These are phyloP conservation scores for Lichenostomus cassidix DNA, from an alignment of 2,113 vertebrate genomes.

Conservation along the genomic window DNA sequence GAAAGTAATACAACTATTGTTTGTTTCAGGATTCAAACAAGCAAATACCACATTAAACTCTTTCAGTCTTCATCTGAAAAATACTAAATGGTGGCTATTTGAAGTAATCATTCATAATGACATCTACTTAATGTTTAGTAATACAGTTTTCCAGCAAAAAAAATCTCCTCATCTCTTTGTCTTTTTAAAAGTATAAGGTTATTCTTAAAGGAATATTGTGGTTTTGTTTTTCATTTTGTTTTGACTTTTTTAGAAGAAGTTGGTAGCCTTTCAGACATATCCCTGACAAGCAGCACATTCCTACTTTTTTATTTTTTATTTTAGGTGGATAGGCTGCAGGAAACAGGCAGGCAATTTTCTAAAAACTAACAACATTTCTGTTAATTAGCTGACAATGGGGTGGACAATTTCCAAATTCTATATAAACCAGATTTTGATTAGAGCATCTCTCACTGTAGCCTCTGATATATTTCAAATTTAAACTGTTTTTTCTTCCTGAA, in stretches of 20 bases:
- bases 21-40: background rate
- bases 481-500: background rate
- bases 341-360: background rate
- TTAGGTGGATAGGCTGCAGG: background rate
- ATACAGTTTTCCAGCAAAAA: background rate
- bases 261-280: background rate
- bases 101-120: background rate
- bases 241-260: background rate
- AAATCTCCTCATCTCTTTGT: background rate
- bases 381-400: background rate
- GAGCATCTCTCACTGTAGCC: background rate
- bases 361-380: background rate
- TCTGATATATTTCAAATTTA: background rate
- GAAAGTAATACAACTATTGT: background rate
- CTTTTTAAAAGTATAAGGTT: background rate
- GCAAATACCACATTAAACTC: background rate
- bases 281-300: constrained; percentile 37
- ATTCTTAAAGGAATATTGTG: background rate
- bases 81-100: background rate
- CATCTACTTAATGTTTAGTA: background rate
- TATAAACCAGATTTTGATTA: background rate
- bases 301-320: constrained; percentile 7
- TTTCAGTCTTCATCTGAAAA: background rate
- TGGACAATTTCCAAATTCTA: background rate
- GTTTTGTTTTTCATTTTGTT: background rate